These are phyloP conservation scores for Vulpes ferrilata DNA, from an alignment of 2,113 vertebrate species.

Conservation along the genomic window DNA sequence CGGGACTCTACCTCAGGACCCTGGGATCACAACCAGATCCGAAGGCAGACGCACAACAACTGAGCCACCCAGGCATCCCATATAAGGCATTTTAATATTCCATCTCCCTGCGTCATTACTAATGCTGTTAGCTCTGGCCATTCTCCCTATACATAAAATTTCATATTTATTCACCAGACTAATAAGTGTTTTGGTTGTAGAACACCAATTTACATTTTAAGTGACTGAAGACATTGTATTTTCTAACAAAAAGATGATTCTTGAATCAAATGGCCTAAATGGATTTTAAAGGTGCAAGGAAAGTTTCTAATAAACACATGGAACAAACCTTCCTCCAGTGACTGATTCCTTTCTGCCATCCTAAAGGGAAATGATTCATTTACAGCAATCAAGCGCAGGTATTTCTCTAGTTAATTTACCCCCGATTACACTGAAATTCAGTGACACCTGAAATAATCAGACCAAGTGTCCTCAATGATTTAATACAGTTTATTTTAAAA, in stretches of 20 bases:
- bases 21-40: no score
- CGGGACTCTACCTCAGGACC: no score
- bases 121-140: background rate
- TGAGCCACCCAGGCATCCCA: background rate
- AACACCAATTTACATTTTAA: constrained; percentile 72
- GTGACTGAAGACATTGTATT: constrained; percentile 57
- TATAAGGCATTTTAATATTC: background rate
- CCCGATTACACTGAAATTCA: constrained; percentile 41
- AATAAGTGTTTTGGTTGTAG: constrained; percentile 66
- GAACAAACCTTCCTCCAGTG: constrained; percentile 3
- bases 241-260: constrained; percentile 69
- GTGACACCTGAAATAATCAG: constrained; percentile 43
- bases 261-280: constrained; percentile 66
- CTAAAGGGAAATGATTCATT: constrained; percentile 53
- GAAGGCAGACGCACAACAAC: no score
- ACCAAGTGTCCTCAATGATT: constrained; percentile 7
- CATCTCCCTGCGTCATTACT: background rate
- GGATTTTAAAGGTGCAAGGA: constrained; percentile 64
- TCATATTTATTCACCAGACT: constrained; percentile 33
- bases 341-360: constrained; percentile 35
- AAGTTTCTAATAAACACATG: constrained; percentile 73
- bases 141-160: constrained; percentile 63
- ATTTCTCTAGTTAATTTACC: constrained; percentile 38
- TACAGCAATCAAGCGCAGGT: background rate
- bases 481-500: constrained; percentile 39